A percentile compares a stretch with the other conserved stretches of the same genome.
Conservation (phyloP, 2,113 vertebrate genomes). For the Marcusenius ussheri region DNA sequence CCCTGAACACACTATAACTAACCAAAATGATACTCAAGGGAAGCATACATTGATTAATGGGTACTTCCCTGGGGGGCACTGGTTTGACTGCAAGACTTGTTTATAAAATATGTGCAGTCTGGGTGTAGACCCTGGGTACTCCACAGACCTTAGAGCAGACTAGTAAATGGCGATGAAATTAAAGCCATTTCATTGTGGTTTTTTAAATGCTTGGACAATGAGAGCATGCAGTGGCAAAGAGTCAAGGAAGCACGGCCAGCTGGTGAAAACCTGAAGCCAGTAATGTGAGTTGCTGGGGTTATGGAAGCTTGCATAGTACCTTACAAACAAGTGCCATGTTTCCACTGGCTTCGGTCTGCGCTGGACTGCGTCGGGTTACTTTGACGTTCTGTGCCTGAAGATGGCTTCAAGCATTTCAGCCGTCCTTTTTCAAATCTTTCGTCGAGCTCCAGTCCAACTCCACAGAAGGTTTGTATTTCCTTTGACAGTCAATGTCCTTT, state of each 20-base stretch:
- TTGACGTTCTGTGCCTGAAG: too few species aligned
- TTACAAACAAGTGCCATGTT: slow-evolving; percentile 16
- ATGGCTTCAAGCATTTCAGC: background rate
- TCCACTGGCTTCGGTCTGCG: slow-evolving; percentile 13
- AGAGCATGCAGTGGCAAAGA: slow-evolving; percentile 53
- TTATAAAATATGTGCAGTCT: slow-evolving; percentile 47
- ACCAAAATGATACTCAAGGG: slow-evolving; percentile 37
- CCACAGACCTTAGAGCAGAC: slow-evolving; percentile 49
- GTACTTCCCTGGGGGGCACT: slow-evolving; percentile 40
- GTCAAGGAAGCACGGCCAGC: slow-evolving; percentile 55
- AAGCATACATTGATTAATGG: slow-evolving; percentile 42
- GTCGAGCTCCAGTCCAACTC: background rate
- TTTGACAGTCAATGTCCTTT: background rate
- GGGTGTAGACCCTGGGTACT: slow-evolving; percentile 27
- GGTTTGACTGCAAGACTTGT: slow-evolving; percentile 40
- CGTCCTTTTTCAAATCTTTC: background rate
- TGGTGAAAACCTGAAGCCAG: slow-evolving; percentile 46
- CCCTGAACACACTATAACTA: slow-evolving; percentile 42
- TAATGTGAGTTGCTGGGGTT: slow-evolving; percentile 31
- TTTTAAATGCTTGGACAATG: slow-evolving; percentile 63
- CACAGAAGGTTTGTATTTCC: background rate
- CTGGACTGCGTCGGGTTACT: background rate
- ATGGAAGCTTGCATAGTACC: slow-evolving; percentile 23
- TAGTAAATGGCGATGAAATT: slow-evolving; percentile 45
- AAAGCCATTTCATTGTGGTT: slow-evolving; percentile 60